Conservation (phyloP, 2,888 invertebrate species). For the Napeogenes inachia region DNA sequence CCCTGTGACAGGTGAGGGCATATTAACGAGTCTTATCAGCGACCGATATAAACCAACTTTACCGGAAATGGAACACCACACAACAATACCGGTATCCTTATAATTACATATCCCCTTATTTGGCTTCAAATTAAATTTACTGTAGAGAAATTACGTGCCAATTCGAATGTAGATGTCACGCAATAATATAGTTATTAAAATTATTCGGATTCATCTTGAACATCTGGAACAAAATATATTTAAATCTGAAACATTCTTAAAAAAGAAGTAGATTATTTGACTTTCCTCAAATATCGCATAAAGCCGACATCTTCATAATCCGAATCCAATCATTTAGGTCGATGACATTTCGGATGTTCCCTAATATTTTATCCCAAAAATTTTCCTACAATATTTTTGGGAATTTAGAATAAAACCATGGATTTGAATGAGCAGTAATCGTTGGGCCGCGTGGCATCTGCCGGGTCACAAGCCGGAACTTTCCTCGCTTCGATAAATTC, state of each 20-base stretch:
- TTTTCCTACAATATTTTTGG: slow-evolving; percentile 18
- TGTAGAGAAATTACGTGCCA: neutral
- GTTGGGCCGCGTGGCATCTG: slow-evolving; percentile 21
- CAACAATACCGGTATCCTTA: slow-evolving; percentile 29
- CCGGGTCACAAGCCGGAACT: slow-evolving; percentile 21
- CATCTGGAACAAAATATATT: no score
- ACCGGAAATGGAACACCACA: slow-evolving; percentile 33
- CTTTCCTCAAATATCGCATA: neutral
- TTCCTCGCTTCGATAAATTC: slow-evolving; percentile 26
- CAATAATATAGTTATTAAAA: no score
- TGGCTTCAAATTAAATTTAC: slow-evolving; percentile 12
- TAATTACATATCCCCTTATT: slow-evolving; percentile 30
- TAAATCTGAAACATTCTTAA: no score
- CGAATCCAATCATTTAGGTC: slow-evolving; percentile 5
- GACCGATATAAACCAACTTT: slow-evolving; percentile 54
- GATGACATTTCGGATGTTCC: neutral
- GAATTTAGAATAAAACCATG: slow-evolving; percentile 16
- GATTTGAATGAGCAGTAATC: slow-evolving; percentile 18
- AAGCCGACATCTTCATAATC: slow-evolving; percentile 2
- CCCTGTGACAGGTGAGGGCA: slow-evolving; percentile 54
- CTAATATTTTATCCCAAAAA: slow-evolving; percentile 8
- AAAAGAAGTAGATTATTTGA: no score
- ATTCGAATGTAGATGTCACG: no score
- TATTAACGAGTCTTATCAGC: slow-evolving; percentile 59
- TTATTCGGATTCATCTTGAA: no score